Conservation (phyloP, 2,113 vertebrate genomes). For the Puntigrus tetrazona region DNA sequence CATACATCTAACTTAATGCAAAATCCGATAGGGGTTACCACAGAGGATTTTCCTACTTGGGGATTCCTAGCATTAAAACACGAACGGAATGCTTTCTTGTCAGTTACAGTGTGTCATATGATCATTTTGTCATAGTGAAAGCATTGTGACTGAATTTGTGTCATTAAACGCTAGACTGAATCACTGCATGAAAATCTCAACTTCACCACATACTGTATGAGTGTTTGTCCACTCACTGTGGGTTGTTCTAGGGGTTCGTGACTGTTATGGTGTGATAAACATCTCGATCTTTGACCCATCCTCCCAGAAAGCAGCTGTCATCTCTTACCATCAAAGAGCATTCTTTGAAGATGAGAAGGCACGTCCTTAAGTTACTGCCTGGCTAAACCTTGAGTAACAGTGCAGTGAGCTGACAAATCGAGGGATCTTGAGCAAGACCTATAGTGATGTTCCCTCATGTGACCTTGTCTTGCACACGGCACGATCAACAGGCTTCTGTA, state of each 20-base stretch:
- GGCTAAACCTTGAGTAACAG: conserved; percentile 9
- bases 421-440: not conserved
- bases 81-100: not conserved
- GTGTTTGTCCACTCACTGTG: conserved; percentile 27
- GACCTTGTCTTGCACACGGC: not conserved
- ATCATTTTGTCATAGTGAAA: not conserved
- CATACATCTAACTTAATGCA: not conserved
- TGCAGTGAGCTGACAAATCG: conserved; percentile 19
- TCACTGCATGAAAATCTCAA: not conserved
- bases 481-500: not conserved
- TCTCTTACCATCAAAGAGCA: conserved; percentile 29
- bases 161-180: not conserved
- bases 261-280: conserved; percentile 35
- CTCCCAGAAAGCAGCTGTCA: conserved; percentile 25
- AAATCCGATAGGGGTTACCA: not conserved
- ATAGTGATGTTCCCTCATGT: not conserved
- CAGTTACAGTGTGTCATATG: not conserved
- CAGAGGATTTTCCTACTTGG: not conserved
- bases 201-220: not conserved
- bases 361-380: conserved; percentile 20
- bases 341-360: conserved; percentile 25
- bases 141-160: not conserved
- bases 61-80: not conserved
- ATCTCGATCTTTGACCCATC: conserved; percentile 25
- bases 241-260: conserved; percentile 28